phyloP scores from a whole-genome alignment of 2,113 vertebrate genomes.

The Pygoscelis adeliae region DNA sequence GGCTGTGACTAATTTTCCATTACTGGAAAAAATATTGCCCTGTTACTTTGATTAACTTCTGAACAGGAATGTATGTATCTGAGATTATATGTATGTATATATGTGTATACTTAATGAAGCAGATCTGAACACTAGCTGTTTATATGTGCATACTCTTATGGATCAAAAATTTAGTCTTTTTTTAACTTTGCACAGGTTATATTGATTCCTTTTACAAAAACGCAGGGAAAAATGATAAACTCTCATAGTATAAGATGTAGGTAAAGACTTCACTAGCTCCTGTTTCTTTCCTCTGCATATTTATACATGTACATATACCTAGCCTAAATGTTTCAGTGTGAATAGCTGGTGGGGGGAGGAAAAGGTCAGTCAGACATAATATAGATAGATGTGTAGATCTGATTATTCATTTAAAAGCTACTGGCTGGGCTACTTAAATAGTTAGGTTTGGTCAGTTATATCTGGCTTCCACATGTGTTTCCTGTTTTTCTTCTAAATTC shows the following conservation, averaged over 20 bases:
- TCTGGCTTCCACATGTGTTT: slow-evolving; percentile 87
- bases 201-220: not conserved
- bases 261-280: not conserved
- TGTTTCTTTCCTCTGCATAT: not conserved
- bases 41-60: not conserved
- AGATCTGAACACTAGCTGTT: not conserved
- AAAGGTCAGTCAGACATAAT: not conserved
- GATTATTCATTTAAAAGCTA: slow-evolving; percentile 50
- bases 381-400: slow-evolving; percentile 37
- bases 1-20: not conserved
- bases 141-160: not conserved
- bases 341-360: not conserved
- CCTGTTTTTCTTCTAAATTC: slow-evolving; percentile 86
- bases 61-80: not conserved
- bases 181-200: not conserved
- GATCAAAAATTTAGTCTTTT: not conserved
- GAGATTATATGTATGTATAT: not conserved
- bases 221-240: not conserved
- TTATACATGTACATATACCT: not conserved
- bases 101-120: not conserved
- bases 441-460: slow-evolving; percentile 64
- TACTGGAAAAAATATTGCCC: not conserved
- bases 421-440: slow-evolving; percentile 51
- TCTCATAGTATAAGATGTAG: not conserved
- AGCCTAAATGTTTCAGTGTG: not conserved